phyloP scores from a whole-genome alignment of 2,888 invertebrate genomes.

The Acanthosepion lycidas region DNA sequence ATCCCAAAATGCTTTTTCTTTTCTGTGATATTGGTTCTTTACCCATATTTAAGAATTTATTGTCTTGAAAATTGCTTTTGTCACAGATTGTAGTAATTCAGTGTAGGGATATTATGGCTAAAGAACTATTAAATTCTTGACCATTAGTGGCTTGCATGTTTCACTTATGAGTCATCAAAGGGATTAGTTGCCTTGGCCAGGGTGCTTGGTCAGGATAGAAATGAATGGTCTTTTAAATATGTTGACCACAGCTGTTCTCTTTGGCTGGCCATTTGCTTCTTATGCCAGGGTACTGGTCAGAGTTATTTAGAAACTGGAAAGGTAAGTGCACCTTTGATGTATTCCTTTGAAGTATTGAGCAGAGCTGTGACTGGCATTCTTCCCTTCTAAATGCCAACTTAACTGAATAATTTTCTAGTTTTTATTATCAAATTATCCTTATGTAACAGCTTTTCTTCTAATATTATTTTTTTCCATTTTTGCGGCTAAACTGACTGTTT shows the following conservation, averaged over 20 bases:
- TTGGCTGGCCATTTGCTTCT: constrained; percentile 33
- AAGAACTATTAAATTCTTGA: constrained; percentile 35
- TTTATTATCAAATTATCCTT: constrained; percentile 11
- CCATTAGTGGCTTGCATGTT: background rate
- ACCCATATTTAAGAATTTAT: background rate
- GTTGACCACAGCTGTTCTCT: constrained; percentile 33
- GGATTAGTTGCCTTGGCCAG: constrained; percentile 4
- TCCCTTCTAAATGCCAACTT: constrained; percentile 6
- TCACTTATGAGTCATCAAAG: constrained; percentile 23
- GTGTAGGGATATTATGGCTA: background rate
- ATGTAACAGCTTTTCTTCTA: background rate
- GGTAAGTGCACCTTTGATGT: background rate
- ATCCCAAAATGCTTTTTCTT: background rate
- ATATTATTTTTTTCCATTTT: background rate
- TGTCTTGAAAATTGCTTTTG: background rate
- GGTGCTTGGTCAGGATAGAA: constrained; percentile 16
- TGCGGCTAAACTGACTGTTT: background rate
- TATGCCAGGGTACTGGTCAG: constrained; percentile 15
- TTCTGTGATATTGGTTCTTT: background rate
- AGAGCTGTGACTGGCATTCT: background rate
- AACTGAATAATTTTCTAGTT: background rate
- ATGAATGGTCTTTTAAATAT: constrained; percentile 4
- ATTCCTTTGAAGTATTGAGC: background rate
- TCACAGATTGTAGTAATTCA: constrained; percentile 36
- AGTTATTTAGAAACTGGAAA: background rate